Base-by-base conservation (phyloP, 2,888 invertebrate species). In the Uloborus plumipes region DNA sequence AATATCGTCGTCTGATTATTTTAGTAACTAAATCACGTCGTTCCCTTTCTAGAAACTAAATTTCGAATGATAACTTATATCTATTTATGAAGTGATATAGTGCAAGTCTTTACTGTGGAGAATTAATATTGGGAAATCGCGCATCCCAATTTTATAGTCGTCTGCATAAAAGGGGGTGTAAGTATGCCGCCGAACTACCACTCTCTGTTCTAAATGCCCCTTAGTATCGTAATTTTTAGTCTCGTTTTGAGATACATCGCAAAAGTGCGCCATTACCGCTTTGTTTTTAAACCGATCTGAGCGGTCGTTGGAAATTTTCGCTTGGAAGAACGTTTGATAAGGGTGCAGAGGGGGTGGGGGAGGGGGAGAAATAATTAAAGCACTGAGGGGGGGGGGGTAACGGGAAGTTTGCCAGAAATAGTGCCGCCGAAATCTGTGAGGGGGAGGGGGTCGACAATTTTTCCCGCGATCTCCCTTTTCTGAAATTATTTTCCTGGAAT, bases 211-310 rank as follows among this genome's bases (percentile, higher is more conserved):
- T 39, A 39, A 39, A 39, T 39, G 39, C 39, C 39, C 39, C 39
- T 39, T 11, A 39, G 39, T 70, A 77, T 77, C 65, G 61, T 76
- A 77, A 72, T 78, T 78, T 72, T 72, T 72, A 72, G 66, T 65
- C 72, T 51, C 66, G 72, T 78, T 69, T 39, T 69, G 55, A 72
- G 71, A 55, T 72, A 59, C 65, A 72, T 77, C 70, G 70, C n/a
- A 70, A 75, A 64, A 65, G 39, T 53, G 61, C 31, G 72, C 65
- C 64, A 61, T 78, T 61, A 72, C n/a, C 22, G 50, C 72, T 66
- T 78, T 78, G 78, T 78, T 78, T 77, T 77, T 77, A 64, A n/a
- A 58, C 39, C 20, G 64, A 77, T 77, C 77, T 58, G 55, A 16
- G 16, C 31, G 26, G 0, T 14, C 13, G 58, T 15, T n/a, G 65